Base-by-base conservation (phyloP, 1,140 invertebrate genomes). In the Andrena cerasifolii region DNA sequence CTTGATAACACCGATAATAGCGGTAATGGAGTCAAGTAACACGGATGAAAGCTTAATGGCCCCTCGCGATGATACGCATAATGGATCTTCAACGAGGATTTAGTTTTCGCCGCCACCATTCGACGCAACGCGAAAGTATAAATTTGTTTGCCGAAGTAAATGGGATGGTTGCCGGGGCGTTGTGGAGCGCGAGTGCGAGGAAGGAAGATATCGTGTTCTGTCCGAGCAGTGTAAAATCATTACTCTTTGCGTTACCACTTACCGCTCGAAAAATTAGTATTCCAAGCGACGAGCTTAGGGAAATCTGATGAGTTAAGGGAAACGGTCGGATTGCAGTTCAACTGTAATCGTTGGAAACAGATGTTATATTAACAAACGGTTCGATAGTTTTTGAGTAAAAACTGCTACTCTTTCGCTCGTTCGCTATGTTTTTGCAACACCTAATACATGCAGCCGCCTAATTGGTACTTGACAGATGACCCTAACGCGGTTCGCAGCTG, bases 1-100 rank as follows among this genome's bases (percentile, higher is more conserved):
- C 73, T 59, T 68, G 65, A 76, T 76, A 76, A 76, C 43, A 47
- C 65, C 53, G 65, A 76, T 76, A 76, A 76, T 49, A 58, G 53
- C 18, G n/a, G 53, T 49, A 68, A 76, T 76, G 65, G 63, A 68
- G 65, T 76, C 73, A 58, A 68, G 63, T 68, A 76, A 76, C 73
- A 68, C 43, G 53, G 45, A 59, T 40, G 31, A 76, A 76, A 76
- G 53, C 73, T 76, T 59, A 76, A 76, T 49, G 31, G 24, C 53
- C 36, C 59, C 31, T 58, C 47, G 21, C 40, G 10, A 68, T 49
- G 21, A 51, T 68, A 68, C 43, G 63, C 53, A 76, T 76, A 76
- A 76, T 76, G 63, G 53, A 58, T 49, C 21, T 49, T 36, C 28
- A 24, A 47, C n/a, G 53, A n/a, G 16, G 1, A 47, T 43, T 47